Evolutionary conservation across 2,888 invertebrate genomes (phyloP).

Genomic region (Trichopria drosophilae): DNA sequence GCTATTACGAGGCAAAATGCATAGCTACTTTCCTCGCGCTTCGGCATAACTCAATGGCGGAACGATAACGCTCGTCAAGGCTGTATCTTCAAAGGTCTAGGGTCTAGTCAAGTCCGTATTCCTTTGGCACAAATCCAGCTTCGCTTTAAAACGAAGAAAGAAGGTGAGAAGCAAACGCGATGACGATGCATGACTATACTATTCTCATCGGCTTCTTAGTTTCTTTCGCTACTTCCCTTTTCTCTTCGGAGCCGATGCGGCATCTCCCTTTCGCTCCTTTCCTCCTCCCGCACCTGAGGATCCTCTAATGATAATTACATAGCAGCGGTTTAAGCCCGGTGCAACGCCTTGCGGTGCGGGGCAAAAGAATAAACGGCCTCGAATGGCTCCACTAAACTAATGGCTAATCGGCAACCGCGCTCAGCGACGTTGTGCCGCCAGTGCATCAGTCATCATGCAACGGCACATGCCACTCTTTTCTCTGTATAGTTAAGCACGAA

Average conservation of each 20-base stretch:
- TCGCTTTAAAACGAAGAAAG: no score
- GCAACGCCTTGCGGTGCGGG: slow-evolving; percentile 35
- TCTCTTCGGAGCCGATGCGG: slow-evolving; percentile 26
- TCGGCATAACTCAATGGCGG: no score
- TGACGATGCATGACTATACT: slow-evolving; percentile 44
- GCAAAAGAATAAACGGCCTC: slow-evolving; percentile 42
- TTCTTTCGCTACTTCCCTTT: slow-evolving; percentile 16
- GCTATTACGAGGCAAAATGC: no score
- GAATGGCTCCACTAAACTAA: slow-evolving; percentile 45
- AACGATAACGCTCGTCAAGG: no score
- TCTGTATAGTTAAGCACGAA: no score
- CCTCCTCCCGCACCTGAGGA: slow-evolving; percentile 38
- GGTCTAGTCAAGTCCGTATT: no score
- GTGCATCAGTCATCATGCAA: slow-evolving; percentile 46
- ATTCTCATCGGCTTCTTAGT: slow-evolving; percentile 18
- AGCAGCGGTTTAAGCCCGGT: slow-evolving; percentile 44
- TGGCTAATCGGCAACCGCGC: slow-evolving; percentile 47
- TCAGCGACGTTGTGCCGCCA: slow-evolving; percentile 39
- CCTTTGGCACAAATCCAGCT: no score
- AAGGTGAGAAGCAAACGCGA: slow-evolving; percentile 30
- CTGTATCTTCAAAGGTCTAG: no score
- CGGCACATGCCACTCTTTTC: no score
- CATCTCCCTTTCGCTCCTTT: slow-evolving; percentile 33
- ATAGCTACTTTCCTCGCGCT: no score
- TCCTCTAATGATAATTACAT: slow-evolving; percentile 53